Percentiles rank a stretch among this genome's conserved stretches.
phyloP scores from a whole-genome alignment of 1,140 invertebrate genomes.

The Apis mellifera region DNA sequence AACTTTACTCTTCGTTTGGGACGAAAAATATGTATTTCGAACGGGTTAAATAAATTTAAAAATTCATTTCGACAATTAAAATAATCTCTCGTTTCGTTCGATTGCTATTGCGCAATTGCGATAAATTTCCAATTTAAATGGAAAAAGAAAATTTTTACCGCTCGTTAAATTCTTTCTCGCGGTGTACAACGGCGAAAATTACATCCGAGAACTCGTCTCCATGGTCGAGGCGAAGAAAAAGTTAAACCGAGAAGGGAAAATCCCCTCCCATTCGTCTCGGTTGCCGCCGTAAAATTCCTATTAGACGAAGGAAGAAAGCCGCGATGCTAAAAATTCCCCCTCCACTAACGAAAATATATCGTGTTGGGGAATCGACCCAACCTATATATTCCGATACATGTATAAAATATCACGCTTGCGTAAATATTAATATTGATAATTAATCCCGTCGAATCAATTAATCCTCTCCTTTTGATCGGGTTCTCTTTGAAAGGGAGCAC shows the following conservation, averaged over 20 bases:
- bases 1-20: too few relatives aligned
- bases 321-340: neutral
- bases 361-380: slow-evolving; percentile 5
- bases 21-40: too few relatives aligned
- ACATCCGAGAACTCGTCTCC: neutral
- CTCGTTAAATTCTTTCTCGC: slow-evolving; percentile 1
- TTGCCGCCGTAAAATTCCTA: neutral
- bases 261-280: neutral
- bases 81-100: too few relatives aligned
- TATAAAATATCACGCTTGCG: too few relatives aligned
- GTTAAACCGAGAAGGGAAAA: neutral
- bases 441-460: too few relatives aligned
- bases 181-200: neutral
- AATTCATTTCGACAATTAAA: too few relatives aligned
- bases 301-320: neutral
- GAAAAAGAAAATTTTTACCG: neutral
- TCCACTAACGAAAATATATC: slow-evolving; percentile 1
- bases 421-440: too few relatives aligned
- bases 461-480: too few relatives aligned
- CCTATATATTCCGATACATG: too few relatives aligned
- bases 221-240: neutral
- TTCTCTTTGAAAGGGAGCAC: too few relatives aligned
- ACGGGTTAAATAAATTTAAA: too few relatives aligned
- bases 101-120: neutral
- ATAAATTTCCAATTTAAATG: slow-evolving; percentile 6